Evolutionary conservation across 2,888 invertebrate genomes (phyloP).

Genomic region (Marasmarcha lunaedactyla): DNA sequence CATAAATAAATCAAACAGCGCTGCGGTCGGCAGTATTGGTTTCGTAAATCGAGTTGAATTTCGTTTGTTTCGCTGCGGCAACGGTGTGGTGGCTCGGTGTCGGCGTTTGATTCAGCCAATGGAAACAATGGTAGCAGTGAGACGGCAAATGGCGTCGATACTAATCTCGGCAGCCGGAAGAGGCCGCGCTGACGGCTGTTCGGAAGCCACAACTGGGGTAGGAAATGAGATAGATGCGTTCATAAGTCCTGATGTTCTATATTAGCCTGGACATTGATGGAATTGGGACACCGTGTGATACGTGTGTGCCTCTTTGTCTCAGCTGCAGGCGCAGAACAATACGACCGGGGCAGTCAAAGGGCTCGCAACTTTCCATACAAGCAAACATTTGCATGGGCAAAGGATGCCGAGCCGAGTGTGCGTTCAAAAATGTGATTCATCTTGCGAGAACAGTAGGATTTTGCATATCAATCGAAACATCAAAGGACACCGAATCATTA

Average conservation of each 20-base stretch:
- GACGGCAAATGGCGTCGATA: conserved; percentile 62
- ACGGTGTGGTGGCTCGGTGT: conserved; percentile 10
- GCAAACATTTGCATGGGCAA: not conserved
- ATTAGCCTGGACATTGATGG: conserved; percentile 31
- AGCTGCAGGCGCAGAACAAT: conserved; percentile 3
- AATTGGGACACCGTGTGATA: conserved; percentile 32
- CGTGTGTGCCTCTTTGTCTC: conserved; percentile 15
- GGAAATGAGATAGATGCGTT: conserved; percentile 66
- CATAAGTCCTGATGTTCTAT: conserved; percentile 41
- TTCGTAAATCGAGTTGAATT: conserved; percentile 17
- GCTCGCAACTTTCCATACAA: not conserved
- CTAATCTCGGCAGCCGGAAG: conserved; percentile 66
- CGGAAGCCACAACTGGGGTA: conserved; percentile 67
- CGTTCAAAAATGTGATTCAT: conserved; percentile 1
- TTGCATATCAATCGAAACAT: conserved; percentile 55
- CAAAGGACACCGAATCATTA: conserved; percentile 52
- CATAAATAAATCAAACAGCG: conserved; percentile 3
- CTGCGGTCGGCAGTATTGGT: conserved; percentile 1
- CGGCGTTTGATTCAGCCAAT: conserved; percentile 37
- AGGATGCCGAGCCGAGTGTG: not conserved
- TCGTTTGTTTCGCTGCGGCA: conserved; percentile 13
- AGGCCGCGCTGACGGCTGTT: conserved; percentile 54
- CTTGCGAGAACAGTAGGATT: conserved; percentile 1
- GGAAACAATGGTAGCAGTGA: conserved; percentile 48
- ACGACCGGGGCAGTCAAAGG: not conserved